Conservation (phyloP, 2,797 vertebrate genomes). For the Gouania willdenowi region DNA sequence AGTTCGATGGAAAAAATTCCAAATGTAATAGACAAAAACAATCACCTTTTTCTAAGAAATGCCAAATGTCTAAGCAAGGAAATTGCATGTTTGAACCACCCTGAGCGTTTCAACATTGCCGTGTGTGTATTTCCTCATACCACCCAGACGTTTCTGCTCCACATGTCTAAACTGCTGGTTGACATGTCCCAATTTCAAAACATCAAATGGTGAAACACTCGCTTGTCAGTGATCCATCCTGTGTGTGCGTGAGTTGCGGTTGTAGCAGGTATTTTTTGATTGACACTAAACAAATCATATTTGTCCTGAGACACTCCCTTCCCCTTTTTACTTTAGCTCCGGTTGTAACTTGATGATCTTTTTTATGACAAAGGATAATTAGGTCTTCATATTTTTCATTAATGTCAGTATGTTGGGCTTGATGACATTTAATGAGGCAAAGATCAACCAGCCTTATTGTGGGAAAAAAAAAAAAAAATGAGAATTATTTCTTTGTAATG, state of each 20-base stretch:
- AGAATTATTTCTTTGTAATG: too few relatives aligned
- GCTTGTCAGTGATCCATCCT: neutral
- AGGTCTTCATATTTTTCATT: too few relatives aligned
- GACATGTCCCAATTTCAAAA: constrained; percentile 19
- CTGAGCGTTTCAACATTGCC: constrained; percentile 26
- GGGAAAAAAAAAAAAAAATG: too few relatives aligned
- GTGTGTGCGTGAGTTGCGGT: neutral
- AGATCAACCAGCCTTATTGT: too few relatives aligned
- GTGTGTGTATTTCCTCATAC: constrained; percentile 25
- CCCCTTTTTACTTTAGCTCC: neutral
- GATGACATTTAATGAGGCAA: too few relatives aligned
- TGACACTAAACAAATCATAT: neutral
- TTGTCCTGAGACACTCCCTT: neutral
- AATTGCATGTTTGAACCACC: constrained; percentile 15
- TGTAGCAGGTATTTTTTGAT: too few relatives aligned
- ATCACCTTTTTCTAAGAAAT: constrained; percentile 1
- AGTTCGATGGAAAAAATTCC: too few relatives aligned
- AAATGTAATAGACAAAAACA: neutral
- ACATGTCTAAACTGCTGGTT: constrained; percentile 25
- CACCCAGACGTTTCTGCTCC: constrained; percentile 16
- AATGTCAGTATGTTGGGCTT: too few relatives aligned
- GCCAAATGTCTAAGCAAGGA: constrained; percentile 6
- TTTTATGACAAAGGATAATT: too few relatives aligned
- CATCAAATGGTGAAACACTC: neutral
- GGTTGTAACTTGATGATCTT: too few relatives aligned